Percentiles rank a stretch among this genome's conserved stretches.
phyloP scores from a whole-genome alignment of 2,113 vertebrate species.

The Ciconia maguari region DNA sequence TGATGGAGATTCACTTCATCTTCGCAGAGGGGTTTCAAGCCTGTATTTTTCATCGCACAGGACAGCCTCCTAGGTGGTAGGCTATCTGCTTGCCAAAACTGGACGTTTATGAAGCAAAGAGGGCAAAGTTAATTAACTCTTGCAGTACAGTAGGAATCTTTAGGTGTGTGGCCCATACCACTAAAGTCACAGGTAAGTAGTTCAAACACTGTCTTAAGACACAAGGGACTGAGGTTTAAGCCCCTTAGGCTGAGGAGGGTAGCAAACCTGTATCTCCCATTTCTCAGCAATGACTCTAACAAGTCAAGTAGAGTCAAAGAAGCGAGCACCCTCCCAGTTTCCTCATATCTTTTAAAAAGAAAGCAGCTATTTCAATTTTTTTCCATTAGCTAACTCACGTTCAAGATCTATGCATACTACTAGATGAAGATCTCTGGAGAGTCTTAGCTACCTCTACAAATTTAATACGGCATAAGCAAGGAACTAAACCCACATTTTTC shows the following conservation, averaged over 20 bases:
- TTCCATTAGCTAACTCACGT: neutral
- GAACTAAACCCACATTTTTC: neutral
- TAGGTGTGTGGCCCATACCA: neutral
- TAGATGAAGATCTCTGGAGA: neutral
- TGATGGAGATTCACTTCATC: neutral
- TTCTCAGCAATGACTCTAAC: neutral
- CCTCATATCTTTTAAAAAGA: neutral
- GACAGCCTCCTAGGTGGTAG: neutral
- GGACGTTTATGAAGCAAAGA: neutral
- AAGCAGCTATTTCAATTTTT: neutral
- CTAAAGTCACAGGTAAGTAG: fast-evolving
- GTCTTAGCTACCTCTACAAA: neutral
- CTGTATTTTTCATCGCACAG: neutral
- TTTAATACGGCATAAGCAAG: neutral
- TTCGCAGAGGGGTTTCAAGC: neutral
- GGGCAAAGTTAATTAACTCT: neutral
- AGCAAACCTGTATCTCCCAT: neutral
- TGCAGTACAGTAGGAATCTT: neutral
- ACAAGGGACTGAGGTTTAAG: neutral
- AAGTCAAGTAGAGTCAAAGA: neutral
- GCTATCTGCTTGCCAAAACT: neutral
- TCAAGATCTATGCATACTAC: neutral
- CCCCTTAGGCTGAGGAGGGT: neutral
- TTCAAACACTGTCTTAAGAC: neutral
- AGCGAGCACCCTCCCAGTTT: neutral